Evolutionary conservation across 2,113 vertebrate genomes (phyloP), one percentile per base, ranked within the genome.

Genomic region (Trogon surrucura): DNA sequence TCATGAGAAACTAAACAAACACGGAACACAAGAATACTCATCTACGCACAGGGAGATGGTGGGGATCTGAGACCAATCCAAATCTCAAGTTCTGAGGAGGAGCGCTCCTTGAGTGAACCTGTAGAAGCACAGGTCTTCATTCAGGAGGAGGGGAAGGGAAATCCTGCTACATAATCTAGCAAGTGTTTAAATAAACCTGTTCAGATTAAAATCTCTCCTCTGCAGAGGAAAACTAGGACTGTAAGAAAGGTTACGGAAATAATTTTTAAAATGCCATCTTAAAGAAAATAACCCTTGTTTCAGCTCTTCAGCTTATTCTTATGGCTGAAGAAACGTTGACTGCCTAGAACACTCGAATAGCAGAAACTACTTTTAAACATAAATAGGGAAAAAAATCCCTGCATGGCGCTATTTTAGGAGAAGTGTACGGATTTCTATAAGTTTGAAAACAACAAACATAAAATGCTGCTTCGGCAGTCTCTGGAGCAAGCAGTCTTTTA

Each of bases 1-100:
- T 96, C 73, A 93, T 87, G 81, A 91, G 80, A 89, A 94, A 87
- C 91, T 93, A 79, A 96, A 92, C 80, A 95, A 95, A 93, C 78
- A 92, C 3, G 3, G 80, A 89, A 67, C 69, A 81, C 36, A 72
- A 53, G 62, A 85, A 84, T 77, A 89, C 83, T 87, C 50, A 65
- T 86, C 61, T 62, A 71, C 84, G 78, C 29, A 34, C 16, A 82
- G 54, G 73, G 80, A 91, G 79, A 82, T 71, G 13, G 88, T 53
- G 60, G 23, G 57, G 51, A 84, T 72, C 70, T 92, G 80, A 94
- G 91, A 78, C 45, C 48, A 89, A 51, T 80, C 65, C 86, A 94
- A 19, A 75, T 44, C 36, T 85, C 18, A 61, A 85, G 29, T 54
- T 58, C 70, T 66, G 26, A 94, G 74, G 75, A 94, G 36, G 11